Percentiles rank a stretch among this genome's conserved stretches.
Conservation (phyloP, 2,113 vertebrate species). For the Dicrurus megarhynchus region DNA sequence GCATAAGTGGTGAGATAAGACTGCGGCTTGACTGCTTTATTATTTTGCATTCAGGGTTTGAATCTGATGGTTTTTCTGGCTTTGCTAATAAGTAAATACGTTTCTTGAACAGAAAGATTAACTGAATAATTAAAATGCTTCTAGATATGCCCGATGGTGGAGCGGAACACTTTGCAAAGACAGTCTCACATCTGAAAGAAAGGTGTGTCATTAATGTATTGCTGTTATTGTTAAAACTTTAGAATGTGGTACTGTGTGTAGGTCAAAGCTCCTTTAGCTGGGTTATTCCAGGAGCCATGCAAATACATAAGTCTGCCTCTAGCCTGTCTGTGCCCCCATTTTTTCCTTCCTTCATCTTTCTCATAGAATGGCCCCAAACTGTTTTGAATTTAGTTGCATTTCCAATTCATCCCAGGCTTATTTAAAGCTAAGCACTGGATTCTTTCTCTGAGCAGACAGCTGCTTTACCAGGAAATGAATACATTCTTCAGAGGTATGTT, state of each 20-base stretch:
- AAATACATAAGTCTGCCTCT: not conserved
- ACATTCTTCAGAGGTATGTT: not conserved
- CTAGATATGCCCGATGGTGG: conserved; percentile 92
- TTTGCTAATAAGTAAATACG: not conserved
- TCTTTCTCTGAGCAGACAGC: not conserved
- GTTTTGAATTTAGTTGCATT: not conserved
- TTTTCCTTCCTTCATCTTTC: not conserved
- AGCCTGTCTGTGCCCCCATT: not conserved
- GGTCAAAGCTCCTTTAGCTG: not conserved
- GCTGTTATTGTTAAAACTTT: not conserved
- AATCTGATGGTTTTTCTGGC: not conserved
- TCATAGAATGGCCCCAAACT: not conserved
- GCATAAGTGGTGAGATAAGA: not conserved
- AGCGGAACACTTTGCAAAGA: conserved; percentile 90
- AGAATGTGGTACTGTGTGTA: not conserved
- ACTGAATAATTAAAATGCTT: conserved; percentile 23
- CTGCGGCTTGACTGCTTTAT: not conserved
- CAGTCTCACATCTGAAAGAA: conserved; percentile 87
- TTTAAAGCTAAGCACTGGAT: not conserved
- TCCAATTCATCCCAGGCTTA: not conserved
- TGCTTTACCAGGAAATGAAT: not conserved
- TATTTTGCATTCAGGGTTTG: not conserved
- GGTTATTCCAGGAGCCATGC: not conserved
- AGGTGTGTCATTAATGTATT: conserved; percentile 72
- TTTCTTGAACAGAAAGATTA: not conserved